Conservation (phyloP, 2,113 vertebrate genomes). For the Porphyrio hochstetteri region DNA sequence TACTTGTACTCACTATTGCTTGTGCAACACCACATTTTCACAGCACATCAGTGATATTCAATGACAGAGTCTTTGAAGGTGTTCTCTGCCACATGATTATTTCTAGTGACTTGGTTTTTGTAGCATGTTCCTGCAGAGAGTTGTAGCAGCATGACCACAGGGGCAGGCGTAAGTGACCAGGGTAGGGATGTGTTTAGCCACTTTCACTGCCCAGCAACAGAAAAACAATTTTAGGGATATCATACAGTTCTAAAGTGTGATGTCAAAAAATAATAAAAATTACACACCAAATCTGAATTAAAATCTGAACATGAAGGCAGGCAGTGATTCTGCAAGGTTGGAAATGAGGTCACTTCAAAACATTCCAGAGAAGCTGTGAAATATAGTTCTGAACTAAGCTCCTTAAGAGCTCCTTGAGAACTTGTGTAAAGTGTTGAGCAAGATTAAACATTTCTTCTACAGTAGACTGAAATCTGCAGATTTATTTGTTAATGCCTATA, state of each 20-base stretch:
- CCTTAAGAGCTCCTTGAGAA: not conserved
- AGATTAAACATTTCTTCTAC: slow-evolving; percentile 45
- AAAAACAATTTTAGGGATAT: not conserved
- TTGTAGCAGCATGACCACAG: not conserved
- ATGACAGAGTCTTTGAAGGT: not conserved
- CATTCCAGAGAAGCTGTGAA: slow-evolving; percentile 9
- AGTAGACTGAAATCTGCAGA: not conserved
- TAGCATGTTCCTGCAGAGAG: not conserved
- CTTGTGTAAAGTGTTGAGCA: slow-evolving; percentile 11
- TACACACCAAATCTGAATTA: not conserved
- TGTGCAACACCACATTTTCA: not conserved
- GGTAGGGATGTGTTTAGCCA: not conserved
- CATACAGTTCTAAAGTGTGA: not conserved
- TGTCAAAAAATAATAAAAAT: not conserved
- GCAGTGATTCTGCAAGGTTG: not conserved
- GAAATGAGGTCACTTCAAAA: slow-evolving; percentile 25
- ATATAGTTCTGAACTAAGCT: slow-evolving; percentile 36
- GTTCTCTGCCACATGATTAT: not conserved
- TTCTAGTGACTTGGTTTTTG: not conserved
- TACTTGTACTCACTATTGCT: not conserved
- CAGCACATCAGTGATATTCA: not conserved
- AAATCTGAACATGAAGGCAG: not conserved
- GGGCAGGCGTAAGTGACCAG: not conserved
- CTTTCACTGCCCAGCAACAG: not conserved
- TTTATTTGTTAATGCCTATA: slow-evolving; percentile 33